Conservation (phyloP, 2,888 invertebrate species). For the Pseudoips prasinana region DNA sequence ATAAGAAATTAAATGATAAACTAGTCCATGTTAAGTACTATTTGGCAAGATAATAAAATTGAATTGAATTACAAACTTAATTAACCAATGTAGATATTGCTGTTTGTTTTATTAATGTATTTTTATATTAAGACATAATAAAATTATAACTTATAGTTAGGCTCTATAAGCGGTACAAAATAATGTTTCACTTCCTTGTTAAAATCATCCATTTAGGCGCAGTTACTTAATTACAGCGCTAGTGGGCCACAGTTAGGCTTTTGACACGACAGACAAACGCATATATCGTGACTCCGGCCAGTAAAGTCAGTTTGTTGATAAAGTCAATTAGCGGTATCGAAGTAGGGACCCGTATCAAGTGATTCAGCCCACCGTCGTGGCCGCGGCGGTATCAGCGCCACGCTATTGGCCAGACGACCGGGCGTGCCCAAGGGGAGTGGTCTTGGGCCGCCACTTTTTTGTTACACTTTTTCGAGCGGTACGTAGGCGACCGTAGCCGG, state of each 20-base stretch:
- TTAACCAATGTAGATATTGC: too few species aligned
- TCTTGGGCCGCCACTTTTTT: slow-evolving; percentile 67
- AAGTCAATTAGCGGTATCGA: slow-evolving; percentile 81
- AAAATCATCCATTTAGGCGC: slow-evolving; percentile 68
- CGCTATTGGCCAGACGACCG: slow-evolving; percentile 69
- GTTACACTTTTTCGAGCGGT: slow-evolving; percentile 62
- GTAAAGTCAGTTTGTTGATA: slow-evolving; percentile 82
- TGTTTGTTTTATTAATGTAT: too few species aligned
- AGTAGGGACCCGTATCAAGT: slow-evolving; percentile 76
- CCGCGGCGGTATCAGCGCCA: slow-evolving; percentile 51
- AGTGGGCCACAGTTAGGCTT: slow-evolving; percentile 76
- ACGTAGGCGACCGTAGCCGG: slow-evolving; percentile 69
- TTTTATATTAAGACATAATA: too few species aligned
- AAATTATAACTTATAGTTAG: neutral
- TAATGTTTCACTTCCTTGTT: slow-evolving; percentile 44
- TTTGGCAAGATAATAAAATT: too few species aligned
- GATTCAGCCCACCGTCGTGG: slow-evolving; percentile 72
- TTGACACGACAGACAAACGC: slow-evolving; percentile 78
- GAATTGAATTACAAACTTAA: too few species aligned
- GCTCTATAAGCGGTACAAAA: slow-evolving; percentile 24
- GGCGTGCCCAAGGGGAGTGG: slow-evolving; percentile 70
- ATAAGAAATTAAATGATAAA: too few species aligned
- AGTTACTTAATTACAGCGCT: slow-evolving; percentile 71
- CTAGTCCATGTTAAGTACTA: too few species aligned
- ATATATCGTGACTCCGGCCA: slow-evolving; percentile 79